These are phyloP conservation scores for Gambusia affinis DNA, from an alignment of 2,113 vertebrate genomes.

Conservation along the genomic window DNA sequence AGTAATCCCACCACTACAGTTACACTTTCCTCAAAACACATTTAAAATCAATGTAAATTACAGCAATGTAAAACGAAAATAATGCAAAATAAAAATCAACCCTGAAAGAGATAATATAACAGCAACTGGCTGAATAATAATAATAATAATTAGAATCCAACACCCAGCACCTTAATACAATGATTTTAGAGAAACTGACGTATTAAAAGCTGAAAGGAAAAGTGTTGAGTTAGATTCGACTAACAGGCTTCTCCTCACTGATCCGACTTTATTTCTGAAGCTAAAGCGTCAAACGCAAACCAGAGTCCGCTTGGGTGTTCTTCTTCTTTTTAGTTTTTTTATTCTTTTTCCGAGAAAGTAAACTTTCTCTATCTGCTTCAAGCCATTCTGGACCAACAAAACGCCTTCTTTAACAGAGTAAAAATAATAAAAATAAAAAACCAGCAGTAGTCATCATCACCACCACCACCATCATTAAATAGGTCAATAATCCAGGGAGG, in stretches of 20 bases:
- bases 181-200: constrained; percentile 58
- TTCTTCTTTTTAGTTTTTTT: background rate
- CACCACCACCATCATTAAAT: constrained; percentile 36
- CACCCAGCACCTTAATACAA: constrained; percentile 80
- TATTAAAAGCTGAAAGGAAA: constrained; percentile 63
- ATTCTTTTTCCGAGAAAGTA: constrained; percentile 20
- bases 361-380: constrained; percentile 26
- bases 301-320: constrained; percentile 17
- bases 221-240: constrained; percentile 61
- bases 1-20: constrained; percentile 75
- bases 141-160: constrained; percentile 75
- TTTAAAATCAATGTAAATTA: constrained; percentile 80
- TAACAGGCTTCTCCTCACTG: constrained; percentile 32
- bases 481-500: constrained; percentile 23
- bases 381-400: constrained; percentile 33
- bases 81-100: constrained; percentile 76
- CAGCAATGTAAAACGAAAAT: constrained; percentile 77
- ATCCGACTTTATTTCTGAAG: background rate
- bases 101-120: constrained; percentile 80
- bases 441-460: constrained; percentile 47
- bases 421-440: constrained; percentile 19
- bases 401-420: constrained; percentile 13
- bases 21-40: constrained; percentile 79
- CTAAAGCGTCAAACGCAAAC: constrained; percentile 6
- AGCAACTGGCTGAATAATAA: constrained; percentile 75